Conservation (phyloP, 1,140 invertebrate species). For the Brachionus manjavacas region DNA sequence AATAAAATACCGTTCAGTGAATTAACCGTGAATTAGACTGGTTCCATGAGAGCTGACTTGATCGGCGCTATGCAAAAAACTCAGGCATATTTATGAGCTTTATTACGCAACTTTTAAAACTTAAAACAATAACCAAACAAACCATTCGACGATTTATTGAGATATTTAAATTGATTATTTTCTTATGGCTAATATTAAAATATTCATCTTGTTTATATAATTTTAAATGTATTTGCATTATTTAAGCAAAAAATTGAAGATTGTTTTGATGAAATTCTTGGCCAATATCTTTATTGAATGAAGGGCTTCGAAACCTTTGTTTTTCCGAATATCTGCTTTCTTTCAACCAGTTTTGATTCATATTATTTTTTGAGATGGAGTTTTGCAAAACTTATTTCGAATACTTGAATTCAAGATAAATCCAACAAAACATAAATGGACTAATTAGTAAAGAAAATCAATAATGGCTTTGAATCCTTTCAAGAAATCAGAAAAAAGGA, state of each 20-base stretch:
- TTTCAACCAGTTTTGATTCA: not conserved
- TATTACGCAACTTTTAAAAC: not conserved
- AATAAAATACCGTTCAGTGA: slow-evolving; percentile 4
- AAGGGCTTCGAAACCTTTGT: not conserved
- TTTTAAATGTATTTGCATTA: slow-evolving; percentile 5
- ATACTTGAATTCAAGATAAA: not conserved
- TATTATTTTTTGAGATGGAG: not conserved
- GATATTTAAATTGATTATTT: not conserved
- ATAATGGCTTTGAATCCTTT: too few species aligned
- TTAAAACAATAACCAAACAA: not conserved
- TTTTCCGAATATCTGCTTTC: not conserved
- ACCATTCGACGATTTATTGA: not conserved
- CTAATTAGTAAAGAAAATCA: too few species aligned
- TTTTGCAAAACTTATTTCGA: not conserved
- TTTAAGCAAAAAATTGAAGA: not conserved
- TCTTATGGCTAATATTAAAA: not conserved
- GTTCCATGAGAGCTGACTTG: not conserved
- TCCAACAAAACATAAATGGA: not conserved
- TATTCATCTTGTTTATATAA: slow-evolving; percentile 5
- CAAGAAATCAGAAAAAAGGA: too few species aligned
- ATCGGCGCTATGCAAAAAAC: not conserved
- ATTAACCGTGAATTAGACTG: not conserved
- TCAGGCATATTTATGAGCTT: not conserved
- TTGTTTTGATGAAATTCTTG: not conserved
- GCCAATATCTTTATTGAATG: not conserved